phyloP scores from a whole-genome alignment of 2,888 invertebrate species.

The Notodonta ziczac region DNA sequence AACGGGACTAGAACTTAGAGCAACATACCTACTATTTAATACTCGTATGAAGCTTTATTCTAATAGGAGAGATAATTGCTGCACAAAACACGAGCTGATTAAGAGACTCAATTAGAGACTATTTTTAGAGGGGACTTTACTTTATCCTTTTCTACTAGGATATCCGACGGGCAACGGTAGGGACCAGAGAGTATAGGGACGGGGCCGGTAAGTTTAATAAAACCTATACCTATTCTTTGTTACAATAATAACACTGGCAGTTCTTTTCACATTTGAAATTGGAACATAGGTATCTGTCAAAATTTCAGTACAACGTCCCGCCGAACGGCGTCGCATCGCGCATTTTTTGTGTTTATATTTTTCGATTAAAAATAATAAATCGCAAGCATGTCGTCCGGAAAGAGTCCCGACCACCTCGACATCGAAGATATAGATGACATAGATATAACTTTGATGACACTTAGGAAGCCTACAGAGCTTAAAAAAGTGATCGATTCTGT shows the following conservation, averaged over 20 bases:
- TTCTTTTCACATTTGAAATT: slow-evolving; percentile 39
- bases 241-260: slow-evolving; percentile 11
- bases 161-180: too few species aligned
- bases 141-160: too few species aligned
- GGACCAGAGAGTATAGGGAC: too few species aligned
- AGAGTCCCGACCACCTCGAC: slow-evolving; percentile 42
- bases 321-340: slow-evolving; percentile 27
- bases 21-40: too few species aligned
- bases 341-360: slow-evolving; percentile 45
- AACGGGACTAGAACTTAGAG: too few species aligned
- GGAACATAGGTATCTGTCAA: slow-evolving; percentile 51
- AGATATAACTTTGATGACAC: slow-evolving; percentile 67
- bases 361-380: slow-evolving; percentile 32
- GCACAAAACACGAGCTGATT: too few species aligned
- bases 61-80: too few species aligned
- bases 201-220: background rate
- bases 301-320: slow-evolving; percentile 48
- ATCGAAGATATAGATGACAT: slow-evolving; percentile 59
- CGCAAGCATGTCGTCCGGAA: slow-evolving; percentile 48
- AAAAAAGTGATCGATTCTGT: slow-evolving; percentile 77
- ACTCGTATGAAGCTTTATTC: too few species aligned
- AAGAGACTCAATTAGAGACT: too few species aligned
- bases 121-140: too few species aligned
- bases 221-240: background rate
- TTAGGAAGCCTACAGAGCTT: slow-evolving; percentile 75